Conservation (phyloP, 2,113 vertebrate species). For the Camelus dromedarius region DNA sequence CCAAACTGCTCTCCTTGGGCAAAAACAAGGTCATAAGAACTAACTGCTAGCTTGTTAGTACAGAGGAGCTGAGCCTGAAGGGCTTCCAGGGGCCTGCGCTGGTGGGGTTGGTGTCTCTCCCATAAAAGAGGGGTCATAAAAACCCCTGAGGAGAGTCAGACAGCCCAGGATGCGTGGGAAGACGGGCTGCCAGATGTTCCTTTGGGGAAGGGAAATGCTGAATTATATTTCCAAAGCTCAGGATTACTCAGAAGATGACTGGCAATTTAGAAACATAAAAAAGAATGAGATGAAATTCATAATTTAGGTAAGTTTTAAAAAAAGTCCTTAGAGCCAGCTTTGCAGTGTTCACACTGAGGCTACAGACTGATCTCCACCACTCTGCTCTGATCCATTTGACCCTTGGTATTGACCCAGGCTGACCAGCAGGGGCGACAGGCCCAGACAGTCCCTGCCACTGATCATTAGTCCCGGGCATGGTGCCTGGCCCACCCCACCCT, state of each 20-base stretch:
- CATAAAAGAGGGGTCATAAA: neutral
- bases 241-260: neutral
- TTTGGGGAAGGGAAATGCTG: neutral
- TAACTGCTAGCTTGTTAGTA: neutral
- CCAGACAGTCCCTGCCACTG: neutral
- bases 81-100: neutral
- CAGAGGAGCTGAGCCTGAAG: neutral
- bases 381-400: neutral
- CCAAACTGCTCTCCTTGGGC: neutral
- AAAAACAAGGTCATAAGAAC: no score
- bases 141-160: neutral
- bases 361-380: neutral
- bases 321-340: neutral
- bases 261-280: neutral
- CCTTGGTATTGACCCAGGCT: neutral
- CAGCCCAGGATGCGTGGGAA: neutral
- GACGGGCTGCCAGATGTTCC: neutral
- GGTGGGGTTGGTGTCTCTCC: neutral
- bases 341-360: neutral
- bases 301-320: neutral
- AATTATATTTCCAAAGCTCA: neutral
- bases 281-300: neutral
- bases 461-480: neutral
- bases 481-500: neutral
- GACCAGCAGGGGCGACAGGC: accelerated